These are phyloP conservation scores for Hippocampus abdominalis DNA, from an alignment of 2,113 vertebrate species.

Conservation along the genomic window DNA sequence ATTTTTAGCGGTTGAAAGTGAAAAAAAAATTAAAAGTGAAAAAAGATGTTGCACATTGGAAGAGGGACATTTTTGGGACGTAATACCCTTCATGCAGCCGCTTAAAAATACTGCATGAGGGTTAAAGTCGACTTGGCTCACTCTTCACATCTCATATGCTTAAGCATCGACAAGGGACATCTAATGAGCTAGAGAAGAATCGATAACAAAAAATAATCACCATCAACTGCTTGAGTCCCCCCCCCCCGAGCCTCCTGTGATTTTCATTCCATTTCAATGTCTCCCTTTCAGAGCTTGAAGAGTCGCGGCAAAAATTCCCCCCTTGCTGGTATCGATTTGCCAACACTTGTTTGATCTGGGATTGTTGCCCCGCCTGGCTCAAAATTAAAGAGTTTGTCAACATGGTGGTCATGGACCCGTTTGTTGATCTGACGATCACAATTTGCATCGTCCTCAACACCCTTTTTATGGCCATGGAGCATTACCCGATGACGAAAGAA, in stretches of 20 bases:
- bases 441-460: conserved; percentile 98
- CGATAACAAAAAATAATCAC: background rate
- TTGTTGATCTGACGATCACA: conserved; percentile 94
- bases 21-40: too few species aligned
- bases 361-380: conserved; percentile 88
- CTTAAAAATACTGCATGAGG: too few species aligned
- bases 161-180: background rate
- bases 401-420: conserved; percentile 93
- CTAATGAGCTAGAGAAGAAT: too few species aligned
- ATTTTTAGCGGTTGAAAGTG: too few species aligned
- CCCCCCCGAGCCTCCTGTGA: background rate
- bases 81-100: too few species aligned
- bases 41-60: too few species aligned
- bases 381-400: conserved; percentile 88
- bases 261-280: conserved; percentile 19
- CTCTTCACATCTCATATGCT: background rate
- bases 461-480: conserved; percentile 98
- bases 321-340: conserved; percentile 97
- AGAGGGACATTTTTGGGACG: too few species aligned
- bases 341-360: conserved; percentile 93
- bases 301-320: conserved; percentile 95
- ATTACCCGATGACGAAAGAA: conserved; percentile 90
- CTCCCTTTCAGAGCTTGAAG: conserved; percentile 84
- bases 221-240: background rate
- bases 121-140: background rate